Conservation (phyloP, 2,797 vertebrate species). For the Hemitrygon akajei region DNA sequence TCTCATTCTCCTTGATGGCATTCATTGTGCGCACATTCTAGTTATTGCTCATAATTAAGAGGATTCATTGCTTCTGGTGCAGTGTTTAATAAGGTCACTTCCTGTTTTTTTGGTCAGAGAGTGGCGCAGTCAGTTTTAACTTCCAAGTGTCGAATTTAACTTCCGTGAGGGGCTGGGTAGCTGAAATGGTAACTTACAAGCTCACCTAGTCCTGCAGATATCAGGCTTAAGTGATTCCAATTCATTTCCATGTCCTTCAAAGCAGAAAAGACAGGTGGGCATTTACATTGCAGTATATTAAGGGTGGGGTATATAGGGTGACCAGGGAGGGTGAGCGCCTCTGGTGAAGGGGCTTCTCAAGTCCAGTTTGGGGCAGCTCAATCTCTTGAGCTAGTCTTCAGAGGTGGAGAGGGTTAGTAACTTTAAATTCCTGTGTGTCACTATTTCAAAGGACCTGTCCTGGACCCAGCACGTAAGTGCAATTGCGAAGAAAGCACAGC, state of each 20-base stretch:
- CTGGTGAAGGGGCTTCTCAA: too few relatives aligned
- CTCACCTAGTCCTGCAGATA: neutral
- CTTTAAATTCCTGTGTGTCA: too few relatives aligned
- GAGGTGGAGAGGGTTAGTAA: too few relatives aligned
- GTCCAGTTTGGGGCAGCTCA: too few relatives aligned
- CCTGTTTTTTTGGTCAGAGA: neutral
- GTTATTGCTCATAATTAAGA: neutral
- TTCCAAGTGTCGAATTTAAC: neutral
- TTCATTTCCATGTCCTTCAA: neutral
- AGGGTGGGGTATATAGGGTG: neutral
- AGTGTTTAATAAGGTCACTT: neutral
- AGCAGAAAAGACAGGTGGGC: neutral
- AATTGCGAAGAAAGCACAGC: too few relatives aligned
- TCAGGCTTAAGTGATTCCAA: neutral
- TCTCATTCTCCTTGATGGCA: neutral
- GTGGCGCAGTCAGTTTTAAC: neutral
- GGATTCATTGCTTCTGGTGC: neutral
- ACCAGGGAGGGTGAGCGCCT: too few relatives aligned
- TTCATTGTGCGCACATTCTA: neutral
- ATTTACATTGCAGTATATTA: neutral
- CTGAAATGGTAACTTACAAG: neutral
- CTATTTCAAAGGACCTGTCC: too few relatives aligned
- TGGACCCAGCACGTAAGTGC: too few relatives aligned
- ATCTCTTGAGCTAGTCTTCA: too few relatives aligned
- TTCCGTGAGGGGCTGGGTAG: neutral